Evolutionary conservation across 2,797 vertebrate genomes (phyloP).

Genomic region (Schizopygopsis malacanthus): DNA sequence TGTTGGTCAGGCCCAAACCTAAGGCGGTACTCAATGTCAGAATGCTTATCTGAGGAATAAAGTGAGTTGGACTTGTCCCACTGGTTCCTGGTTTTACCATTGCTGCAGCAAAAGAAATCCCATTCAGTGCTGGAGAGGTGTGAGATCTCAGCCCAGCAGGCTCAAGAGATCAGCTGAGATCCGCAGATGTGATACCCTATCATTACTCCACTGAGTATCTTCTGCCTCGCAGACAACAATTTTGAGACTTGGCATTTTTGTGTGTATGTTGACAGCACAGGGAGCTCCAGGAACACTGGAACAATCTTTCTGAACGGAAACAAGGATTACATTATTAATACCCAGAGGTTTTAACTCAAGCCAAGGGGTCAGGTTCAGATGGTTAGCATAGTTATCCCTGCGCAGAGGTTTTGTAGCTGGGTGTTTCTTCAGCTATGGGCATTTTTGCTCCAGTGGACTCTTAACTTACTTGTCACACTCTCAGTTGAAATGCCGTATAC

Average conservation of each 20-base stretch:
- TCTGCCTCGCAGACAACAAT: conserved; percentile 8
- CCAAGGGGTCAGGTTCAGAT: background rate
- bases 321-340: conserved; percentile 15
- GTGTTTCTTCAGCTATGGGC: background rate
- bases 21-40: conserved; percentile 32
- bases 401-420: background rate
- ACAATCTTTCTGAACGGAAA: background rate
- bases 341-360: conserved; percentile 1
- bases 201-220: conserved; percentile 51
- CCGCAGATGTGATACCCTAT: conserved; percentile 43
- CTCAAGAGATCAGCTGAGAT: conserved; percentile 54
- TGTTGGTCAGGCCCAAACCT: conserved; percentile 28
- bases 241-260: background rate
- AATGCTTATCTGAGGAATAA: conserved; percentile 33
- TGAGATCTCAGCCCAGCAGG: conserved; percentile 42
- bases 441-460: background rate
- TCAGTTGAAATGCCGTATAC: background rate
- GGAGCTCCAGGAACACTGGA: background rate
- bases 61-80: conserved; percentile 18
- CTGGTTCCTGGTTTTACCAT: background rate
- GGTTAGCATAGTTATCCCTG: background rate
- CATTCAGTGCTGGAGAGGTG: conserved; percentile 39
- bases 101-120: conserved; percentile 5
- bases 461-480: background rate
- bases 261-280: background rate